A percentile compares a stretch with the other conserved stretches of the same genome.
Conservation (phyloP, 2,888 invertebrate species). For the Ecdyonurus torrentis region DNA sequence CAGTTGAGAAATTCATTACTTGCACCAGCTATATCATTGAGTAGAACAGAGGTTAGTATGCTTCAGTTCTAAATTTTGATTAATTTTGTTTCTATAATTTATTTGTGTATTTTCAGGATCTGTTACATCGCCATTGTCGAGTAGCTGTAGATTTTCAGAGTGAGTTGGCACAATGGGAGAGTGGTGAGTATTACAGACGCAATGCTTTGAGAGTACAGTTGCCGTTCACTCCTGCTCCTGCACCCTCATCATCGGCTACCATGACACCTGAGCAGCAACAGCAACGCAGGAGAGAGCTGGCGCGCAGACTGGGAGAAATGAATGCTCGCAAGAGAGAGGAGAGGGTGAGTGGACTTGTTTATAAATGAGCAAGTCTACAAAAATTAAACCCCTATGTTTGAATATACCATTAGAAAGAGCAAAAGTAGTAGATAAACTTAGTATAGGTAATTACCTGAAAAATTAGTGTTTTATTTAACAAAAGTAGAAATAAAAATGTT, state of each 20-base stretch:
- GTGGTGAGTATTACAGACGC: constrained; percentile 48
- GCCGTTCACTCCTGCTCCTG: constrained; percentile 44
- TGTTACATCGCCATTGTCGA: constrained; percentile 63
- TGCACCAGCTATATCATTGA: constrained; percentile 69
- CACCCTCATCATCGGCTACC: constrained; percentile 38
- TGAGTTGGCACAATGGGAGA: constrained; percentile 65
- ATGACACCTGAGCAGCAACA: constrained; percentile 67
- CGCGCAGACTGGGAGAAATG: constrained; percentile 68
- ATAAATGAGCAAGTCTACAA: too few relatives aligned
- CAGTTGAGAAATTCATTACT: constrained; percentile 90
- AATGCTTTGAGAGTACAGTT: constrained; percentile 74
- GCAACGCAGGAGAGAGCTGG: constrained; percentile 72
- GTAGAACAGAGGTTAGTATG: constrained; percentile 55
- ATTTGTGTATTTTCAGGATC: constrained; percentile 43
- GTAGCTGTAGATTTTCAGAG: constrained; percentile 64
- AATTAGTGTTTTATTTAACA: too few relatives aligned
- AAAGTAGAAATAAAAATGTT: too few relatives aligned
- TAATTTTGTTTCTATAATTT: too few relatives aligned
- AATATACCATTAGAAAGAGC: too few relatives aligned
- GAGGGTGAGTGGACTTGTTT: constrained; percentile 32
- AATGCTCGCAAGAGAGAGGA: constrained; percentile 80
- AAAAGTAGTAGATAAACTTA: too few relatives aligned
- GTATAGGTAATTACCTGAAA: too few relatives aligned
- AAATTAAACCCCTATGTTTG: too few relatives aligned
- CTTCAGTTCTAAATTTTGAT: constrained; percentile 2